Base-by-base conservation (phyloP, 2,888 invertebrate species). In the Cabera pusaria region DNA sequence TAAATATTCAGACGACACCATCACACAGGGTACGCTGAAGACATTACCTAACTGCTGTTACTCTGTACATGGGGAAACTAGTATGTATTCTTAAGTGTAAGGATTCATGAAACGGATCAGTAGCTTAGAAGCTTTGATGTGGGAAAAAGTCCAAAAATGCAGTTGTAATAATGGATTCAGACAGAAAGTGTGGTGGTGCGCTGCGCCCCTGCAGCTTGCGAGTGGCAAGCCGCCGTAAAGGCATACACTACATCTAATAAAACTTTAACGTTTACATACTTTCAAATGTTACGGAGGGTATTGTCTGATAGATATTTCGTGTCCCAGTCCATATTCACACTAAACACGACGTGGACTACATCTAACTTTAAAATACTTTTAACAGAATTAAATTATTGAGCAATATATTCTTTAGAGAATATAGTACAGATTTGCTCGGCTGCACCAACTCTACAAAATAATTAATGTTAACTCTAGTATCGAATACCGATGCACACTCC, bases 341-440 rank as follows among this genome's bases (percentile, higher is more conserved):
- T 75, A 75, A 72, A 78, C 72, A 77, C 74, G 64, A 62, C 55
- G 81, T 81, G 83, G 83, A 83, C 83, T 76, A 80, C 69, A 64
- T 70, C 82, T 84, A 83, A 76, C 66, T 73, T 82, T 79, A 79
- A 82, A 84, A 84, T 83, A 84, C 81, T 76, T 78, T 81, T 71
- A 87, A 88, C 84, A 78, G 81, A 86, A 83, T 78, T 78, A 86
- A 85, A 84, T 81, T 76, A 86, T 88, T 88, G 87, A 88, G 87
- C 87, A 88, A 87, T 83, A 85, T 80, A 86, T 84, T 79, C 84
- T 58, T 80, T 82, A 72, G 74, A 82, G 86, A 86, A 87, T 84
- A 84, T 80, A 80, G 78, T 85, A 86, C 84, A 87, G 84, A 82
- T 82, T 85, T 86, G 84, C 87, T 84, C 86, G 79, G 85, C 83